Conservation (phyloP, 2,113 vertebrate species). For the Chaenocephalus aceratus region DNA sequence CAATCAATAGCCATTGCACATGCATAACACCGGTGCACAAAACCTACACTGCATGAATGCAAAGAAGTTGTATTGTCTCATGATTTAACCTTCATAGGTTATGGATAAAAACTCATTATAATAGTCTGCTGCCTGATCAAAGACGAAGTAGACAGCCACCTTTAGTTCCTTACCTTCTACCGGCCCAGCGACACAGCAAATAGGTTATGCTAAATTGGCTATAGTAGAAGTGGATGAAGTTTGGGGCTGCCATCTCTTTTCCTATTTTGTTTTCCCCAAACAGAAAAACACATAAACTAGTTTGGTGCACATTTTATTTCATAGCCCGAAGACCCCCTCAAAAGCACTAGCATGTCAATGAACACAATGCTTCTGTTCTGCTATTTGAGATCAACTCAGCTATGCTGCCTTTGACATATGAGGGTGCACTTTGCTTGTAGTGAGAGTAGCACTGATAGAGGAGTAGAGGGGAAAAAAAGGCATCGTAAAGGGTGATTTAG, state of each 20-base stretch:
- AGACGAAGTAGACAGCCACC: not conserved
- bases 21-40: not conserved
- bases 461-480: not conserved
- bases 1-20: not conserved
- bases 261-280: slow-evolving; percentile 9
- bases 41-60: slow-evolving; percentile 2
- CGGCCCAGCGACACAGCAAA: not conserved
- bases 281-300: not conserved
- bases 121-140: not conserved
- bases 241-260: not conserved
- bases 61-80: not conserved
- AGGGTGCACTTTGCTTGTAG: slow-evolving; percentile 20
- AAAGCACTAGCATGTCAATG: slow-evolving; percentile 28
- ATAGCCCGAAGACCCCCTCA: not conserved
- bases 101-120: not conserved
- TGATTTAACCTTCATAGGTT: not conserved
- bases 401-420: slow-evolving; percentile 12
- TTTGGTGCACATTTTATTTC: not conserved
- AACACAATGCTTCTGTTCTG: slow-evolving; percentile 9
- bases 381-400: slow-evolving; percentile 7
- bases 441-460: slow-evolving; percentile 13
- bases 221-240: not conserved
- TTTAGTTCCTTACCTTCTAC: not conserved
- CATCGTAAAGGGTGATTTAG: slow-evolving; percentile 8
- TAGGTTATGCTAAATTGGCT: not conserved